Evolutionary conservation across 30 jellyfish, hydroid and myxozoan species (phyloP), one percentile per base, ranked within the genome.

Genomic region (Cassiopea andromeda): DNA sequence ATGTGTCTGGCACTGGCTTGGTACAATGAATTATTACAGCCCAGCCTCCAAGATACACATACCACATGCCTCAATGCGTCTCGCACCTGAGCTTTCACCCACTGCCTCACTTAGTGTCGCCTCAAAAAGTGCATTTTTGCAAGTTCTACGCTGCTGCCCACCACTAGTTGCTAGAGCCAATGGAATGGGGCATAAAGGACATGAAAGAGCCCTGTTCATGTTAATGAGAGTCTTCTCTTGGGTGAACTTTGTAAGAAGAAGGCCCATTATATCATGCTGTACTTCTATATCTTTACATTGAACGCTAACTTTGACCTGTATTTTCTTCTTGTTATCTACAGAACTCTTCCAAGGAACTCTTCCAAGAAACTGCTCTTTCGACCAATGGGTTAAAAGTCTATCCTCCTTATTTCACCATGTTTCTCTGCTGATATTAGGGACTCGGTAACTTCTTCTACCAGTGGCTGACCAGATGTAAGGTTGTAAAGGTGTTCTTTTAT

Each of bases 171-270:
- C 81, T 9, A 83, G 75, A 2, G 91, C 19, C 27, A 83, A 46
- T 7, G 85, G 85, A 73, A 83, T 48, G 49, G 94, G 90, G 50
- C 91, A 81, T n/a, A 86, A 77, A 59, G 94, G 66, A 58, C 15
- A 74, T 4, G 83, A 4, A 15, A 86, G 74, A 16, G 89, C 94
- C 60, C 75, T 86, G 73, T 86, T 91, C n/a, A 86, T 17, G 47
- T 83, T 77, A 83, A 83, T 49, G 58, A 50, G 15, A 46, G 16
- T 15, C 43, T 83, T 64, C 47, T 44, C 84, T 47, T 83, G 46
- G 88, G 9, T 64, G 58, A 88, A 68, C 47, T 54, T 43, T 18
- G 91, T 44, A 45, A 83, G 44, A 7, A 76, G 64, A 60, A 43
- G 27, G 18, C 89, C 91, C 9, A 68, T 4, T 43, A 60, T 82